A percentile compares a stretch with the other conserved stretches of the same genome.
Conservation (phyloP, 2,888 invertebrate genomes). For the Plutella xylostella region DNA sequence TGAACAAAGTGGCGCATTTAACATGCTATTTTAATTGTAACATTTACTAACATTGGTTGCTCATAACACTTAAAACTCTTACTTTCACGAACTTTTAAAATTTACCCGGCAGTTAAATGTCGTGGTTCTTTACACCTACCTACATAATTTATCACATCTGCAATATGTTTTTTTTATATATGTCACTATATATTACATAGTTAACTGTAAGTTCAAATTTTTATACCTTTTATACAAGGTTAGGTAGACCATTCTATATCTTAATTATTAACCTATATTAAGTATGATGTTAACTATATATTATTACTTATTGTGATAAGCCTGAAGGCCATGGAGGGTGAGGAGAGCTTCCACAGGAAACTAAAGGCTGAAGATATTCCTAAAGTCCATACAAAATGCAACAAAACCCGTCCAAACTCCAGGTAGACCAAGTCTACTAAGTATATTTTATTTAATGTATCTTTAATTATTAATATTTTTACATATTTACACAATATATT, state of each 20-base stretch:
- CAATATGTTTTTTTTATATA: background rate
- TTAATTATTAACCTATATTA: background rate
- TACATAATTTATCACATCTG: background rate
- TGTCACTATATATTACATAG: background rate
- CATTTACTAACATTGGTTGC: background rate
- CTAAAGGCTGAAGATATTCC: conserved; percentile 43
- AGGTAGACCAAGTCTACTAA: conserved; percentile 30
- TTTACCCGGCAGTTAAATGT: background rate
- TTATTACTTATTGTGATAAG: background rate
- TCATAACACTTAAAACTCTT: background rate
- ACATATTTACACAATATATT: background rate
- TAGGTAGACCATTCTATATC: background rate
- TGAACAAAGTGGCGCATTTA: too few species aligned
- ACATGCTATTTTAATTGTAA: too few species aligned
- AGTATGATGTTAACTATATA: background rate
- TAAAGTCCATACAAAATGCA: conserved; percentile 57
- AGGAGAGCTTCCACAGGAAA: conserved; percentile 38
- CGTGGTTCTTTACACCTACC: background rate
- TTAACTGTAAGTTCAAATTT: background rate
- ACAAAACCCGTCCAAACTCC: conserved; percentile 58
- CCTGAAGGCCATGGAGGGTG: conserved; percentile 42
- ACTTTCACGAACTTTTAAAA: background rate
- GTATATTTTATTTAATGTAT: background rate
- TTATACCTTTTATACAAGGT: background rate
- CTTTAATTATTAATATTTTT: background rate